Evolutionary conservation across 1,140 invertebrate species (phyloP), one percentile per base, ranked within the genome.

Genomic region (Ostrea edulis): DNA sequence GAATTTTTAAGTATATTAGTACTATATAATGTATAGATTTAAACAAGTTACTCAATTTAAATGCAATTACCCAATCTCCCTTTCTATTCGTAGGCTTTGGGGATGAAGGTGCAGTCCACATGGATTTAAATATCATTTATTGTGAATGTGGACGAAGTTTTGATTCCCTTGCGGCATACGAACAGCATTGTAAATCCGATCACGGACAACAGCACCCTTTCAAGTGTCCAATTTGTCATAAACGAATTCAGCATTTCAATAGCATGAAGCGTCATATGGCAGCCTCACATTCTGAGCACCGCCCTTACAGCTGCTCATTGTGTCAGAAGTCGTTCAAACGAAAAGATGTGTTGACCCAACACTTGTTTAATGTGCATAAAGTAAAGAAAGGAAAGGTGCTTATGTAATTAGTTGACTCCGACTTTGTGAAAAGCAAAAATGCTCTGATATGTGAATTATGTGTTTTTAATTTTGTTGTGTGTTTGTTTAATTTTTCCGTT

Each of bases 101-200:
- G 55, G 17, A 2, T 62, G 55, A 62, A 62, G 17, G 55, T 62
- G 55, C 5, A 20, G 5, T 62, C 17, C 55, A 62, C 55, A 62
- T 62, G 55, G 55, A 62, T 62, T 62, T n/a, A 62, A 81, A 54
- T 83, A 44, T 83, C 82, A 20, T 83, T n/a, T 20, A 53, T 83
- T 83, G 82, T 53, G 82, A 83, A n/a, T 83, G 82, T 53, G 82
- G 82, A 83, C 82, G 52, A 54, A 83, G 44, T 51, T 83, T 52
- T 83, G 82, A 83, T 22, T 29, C 44, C 52, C 4, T 83, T 22
- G 8, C 52, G 25, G 25, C 82, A 53, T 83, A 83, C 52, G 82
- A 83, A 53, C 44, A 83, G 8, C 82, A 83, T 83, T 52, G 44
- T 52, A 83, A 83, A 54, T 54, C 44, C 53, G 52, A 83, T 83